Conservation (phyloP, 2,888 invertebrate species). For the Pseudococcus jackbeardsleyi region DNA sequence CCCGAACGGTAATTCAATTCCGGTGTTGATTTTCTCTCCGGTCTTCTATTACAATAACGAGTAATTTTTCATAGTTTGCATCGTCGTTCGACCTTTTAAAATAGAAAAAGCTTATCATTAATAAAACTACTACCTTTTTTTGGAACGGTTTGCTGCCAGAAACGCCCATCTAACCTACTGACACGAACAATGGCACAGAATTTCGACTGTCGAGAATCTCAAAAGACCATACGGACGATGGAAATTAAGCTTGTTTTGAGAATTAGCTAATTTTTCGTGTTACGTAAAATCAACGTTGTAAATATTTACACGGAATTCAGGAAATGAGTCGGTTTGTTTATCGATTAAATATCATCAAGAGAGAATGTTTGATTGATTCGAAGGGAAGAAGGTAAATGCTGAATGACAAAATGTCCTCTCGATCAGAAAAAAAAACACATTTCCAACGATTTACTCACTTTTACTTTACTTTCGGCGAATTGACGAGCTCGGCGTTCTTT, state of each 20-base stretch:
- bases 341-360: neutral
- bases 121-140: constrained; percentile 36
- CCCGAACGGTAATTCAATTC: constrained; percentile 6
- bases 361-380: neutral
- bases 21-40: neutral
- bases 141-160: constrained; percentile 2
- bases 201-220: neutral
- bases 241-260: neutral
- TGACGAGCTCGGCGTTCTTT: constrained; percentile 70
- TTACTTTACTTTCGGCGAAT: constrained; percentile 71
- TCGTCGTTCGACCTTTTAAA: neutral
- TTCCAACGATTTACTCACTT: constrained; percentile 68
- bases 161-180: constrained; percentile 8
- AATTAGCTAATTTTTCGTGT: neutral
- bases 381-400: neutral
- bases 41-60: neutral
- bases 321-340: constrained; percentile 9
- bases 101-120: constrained; percentile 16
- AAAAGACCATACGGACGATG: neutral
- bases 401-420: constrained; percentile 18
- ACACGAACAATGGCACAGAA: neutral
- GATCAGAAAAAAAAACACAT: neutral
- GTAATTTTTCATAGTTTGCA: neutral
- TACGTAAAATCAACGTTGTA: neutral
- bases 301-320: neutral